Percentiles rank a stretch among this genome's conserved stretches.
These are phyloP conservation scores for Ambastaia sidthimunki DNA, from an alignment of 2,797 vertebrate genomes.

Conservation along the genomic window DNA sequence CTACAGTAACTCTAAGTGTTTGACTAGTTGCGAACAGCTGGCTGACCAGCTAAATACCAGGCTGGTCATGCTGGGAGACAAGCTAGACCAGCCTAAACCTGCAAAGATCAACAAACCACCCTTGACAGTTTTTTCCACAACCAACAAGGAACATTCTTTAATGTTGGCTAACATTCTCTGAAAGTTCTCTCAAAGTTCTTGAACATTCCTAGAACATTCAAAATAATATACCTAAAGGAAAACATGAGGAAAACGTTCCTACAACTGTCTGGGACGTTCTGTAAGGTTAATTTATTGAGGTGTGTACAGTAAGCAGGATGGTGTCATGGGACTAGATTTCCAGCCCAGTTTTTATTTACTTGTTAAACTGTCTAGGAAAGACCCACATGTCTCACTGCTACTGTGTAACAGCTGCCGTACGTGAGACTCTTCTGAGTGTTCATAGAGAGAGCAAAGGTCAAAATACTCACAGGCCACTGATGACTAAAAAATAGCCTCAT, in stretches of 20 bases:
- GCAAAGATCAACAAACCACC: background rate
- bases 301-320: slow-evolving; percentile 10
- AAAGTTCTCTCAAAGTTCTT: no score
- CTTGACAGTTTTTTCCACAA: background rate
- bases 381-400: background rate
- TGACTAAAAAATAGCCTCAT: background rate
- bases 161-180: no score
- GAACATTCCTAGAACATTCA: no score
- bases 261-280: no score
- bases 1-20: background rate
- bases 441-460: background rate
- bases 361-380: slow-evolving; percentile 3
- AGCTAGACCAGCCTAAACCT: background rate
- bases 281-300: no score
- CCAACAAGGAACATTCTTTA: background rate
- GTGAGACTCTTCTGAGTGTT: background rate
- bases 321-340: slow-evolving; percentile 4
- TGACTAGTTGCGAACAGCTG: no score
- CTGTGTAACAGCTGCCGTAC: background rate
- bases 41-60: no score
- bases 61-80: background rate
- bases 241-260: no score
- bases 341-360: slow-evolving; percentile 14
- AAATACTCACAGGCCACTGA: background rate
- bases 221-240: no score